Base-by-base conservation (phyloP, 2,888 invertebrate species). In the Bellardia pandia region DNA sequence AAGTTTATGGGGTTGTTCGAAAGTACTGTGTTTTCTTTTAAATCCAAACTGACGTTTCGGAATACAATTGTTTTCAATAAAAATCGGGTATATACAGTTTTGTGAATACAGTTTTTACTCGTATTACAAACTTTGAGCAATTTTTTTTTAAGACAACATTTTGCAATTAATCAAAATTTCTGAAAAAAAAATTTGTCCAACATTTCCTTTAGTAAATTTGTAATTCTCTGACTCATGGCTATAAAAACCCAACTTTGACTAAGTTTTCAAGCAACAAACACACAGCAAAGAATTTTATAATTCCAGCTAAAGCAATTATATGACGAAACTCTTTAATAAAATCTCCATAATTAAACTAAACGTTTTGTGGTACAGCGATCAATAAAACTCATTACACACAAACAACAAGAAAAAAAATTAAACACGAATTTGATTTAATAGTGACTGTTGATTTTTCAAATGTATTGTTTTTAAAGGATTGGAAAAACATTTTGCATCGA, bases 261-360 rank as follows among this genome's bases (percentile, higher is more conserved):
- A 11, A 30, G 13, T 58, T 58, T 4, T 13, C 33, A 3, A 5
- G 33, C 30, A n/a, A 42, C 11, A 5, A 40, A 13, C n/a, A 58
- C 14, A 9, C 1, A 7, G 5, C 9, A 33, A 3, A 37, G 14
- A 42, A 76, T 58, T 75, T 71, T 71, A 74, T 68, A 45, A 66
- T 76, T 82, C 72, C 51, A 13, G 11, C 11, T 40, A 82, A 86
- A 77, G 2, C 58, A 66, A 77, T 77, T 77, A 77, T 58, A 77
- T n/a, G 33, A 72, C 37, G 16, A 51, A 51, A 74, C 13, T 82
- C 42, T 72, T 7, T 5, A 64, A 40, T 33, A n/a, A 82, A 86
- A 74, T 69, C 3, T 76, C 62, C 62, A 75, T 80, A 79, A 85
- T 80, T 80, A 80, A 75, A 75, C n/a, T 80, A 71, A 85, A 75